Evolutionary conservation across 2,797 vertebrate genomes (phyloP), one percentile per base, ranked within the genome.

Genomic region (Hydrocynus forskahlii): DNA sequence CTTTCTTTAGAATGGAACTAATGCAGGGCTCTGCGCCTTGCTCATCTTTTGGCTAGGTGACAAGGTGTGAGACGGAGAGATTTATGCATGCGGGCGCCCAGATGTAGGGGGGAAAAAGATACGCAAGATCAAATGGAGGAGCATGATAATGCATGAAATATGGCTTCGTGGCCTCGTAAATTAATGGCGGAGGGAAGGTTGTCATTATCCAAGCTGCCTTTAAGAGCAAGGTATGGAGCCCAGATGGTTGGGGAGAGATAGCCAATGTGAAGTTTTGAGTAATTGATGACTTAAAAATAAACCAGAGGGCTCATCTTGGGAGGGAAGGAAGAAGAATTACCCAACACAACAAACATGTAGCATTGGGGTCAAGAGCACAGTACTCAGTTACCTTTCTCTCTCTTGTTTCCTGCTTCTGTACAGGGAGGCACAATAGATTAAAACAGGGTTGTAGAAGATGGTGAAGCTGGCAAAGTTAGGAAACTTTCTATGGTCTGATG

Each of bases 221-320:
- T 95, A 95, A 95, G 94, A 95, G 95, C 82, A 84, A 95, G 94
- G 96, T 95, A 95, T 95, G 95, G 94, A 93, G 92, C 94, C 94
- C 96, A 96, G 95, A 96, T 96, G 95, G 95, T 93, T 91, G 92
- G 91, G 94, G 91, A 92, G 92, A 96, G 95, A 96, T 95, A 95
- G 95, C 90, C 90, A 88, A 89, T 91, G 91, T 93, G 92, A 94
- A 95, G 94, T 96, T 95, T 84, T 95, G 95, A 97, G 95, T 95
- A 96, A 97, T 95, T 95, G 95, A 96, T 97, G 95, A 95, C 94
- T 97, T 95, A 94, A 95, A 96, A 96, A 96, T 95, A 95, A 96
- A 96, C 93, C 89, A 91, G 91, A 91, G 93, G 92, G 64, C 85
- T 95, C 94, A 94, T 92, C 83, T 92, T 89, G 91, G 92, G 92